These are phyloP conservation scores for Heliconius ethilla DNA, from an alignment of 2,888 invertebrate species.

Conservation along the genomic window DNA sequence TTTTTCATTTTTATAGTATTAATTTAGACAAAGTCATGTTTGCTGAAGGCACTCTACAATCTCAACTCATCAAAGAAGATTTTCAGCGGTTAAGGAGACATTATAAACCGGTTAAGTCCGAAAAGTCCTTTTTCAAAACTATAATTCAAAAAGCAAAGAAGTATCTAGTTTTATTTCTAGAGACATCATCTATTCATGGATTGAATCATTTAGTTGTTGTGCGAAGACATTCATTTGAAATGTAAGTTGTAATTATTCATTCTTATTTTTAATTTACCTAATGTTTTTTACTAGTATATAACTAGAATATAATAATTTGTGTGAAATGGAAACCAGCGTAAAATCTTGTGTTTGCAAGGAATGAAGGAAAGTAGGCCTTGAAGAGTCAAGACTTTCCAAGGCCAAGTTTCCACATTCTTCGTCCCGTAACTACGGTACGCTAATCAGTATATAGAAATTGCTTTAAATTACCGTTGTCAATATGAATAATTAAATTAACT, in stretches of 20 bases:
- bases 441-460: too few species aligned
- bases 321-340: too few species aligned
- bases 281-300: too few species aligned
- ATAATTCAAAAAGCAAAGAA: conserved; percentile 51
- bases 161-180: conserved; percentile 69
- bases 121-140: conserved; percentile 36
- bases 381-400: too few species aligned
- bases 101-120: conserved; percentile 27
- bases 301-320: too few species aligned
- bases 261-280: neutral
- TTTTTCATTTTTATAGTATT: too few species aligned
- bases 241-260: conserved; percentile 60
- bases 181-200: conserved; percentile 80
- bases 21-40: conserved; percentile 50
- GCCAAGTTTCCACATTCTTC: too few species aligned
- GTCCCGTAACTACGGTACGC: too few species aligned
- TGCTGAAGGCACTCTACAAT: conserved; percentile 52
- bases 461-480: too few species aligned
- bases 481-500: too few species aligned
- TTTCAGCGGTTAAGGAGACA: conserved; percentile 30
- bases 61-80: conserved; percentile 58
- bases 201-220: conserved; percentile 75
- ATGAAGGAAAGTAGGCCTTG: too few species aligned
- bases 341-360: too few species aligned
- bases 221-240: conserved; percentile 73